Base-by-base conservation (phyloP, 2,888 invertebrate genomes). In the Gari tellinella region DNA sequence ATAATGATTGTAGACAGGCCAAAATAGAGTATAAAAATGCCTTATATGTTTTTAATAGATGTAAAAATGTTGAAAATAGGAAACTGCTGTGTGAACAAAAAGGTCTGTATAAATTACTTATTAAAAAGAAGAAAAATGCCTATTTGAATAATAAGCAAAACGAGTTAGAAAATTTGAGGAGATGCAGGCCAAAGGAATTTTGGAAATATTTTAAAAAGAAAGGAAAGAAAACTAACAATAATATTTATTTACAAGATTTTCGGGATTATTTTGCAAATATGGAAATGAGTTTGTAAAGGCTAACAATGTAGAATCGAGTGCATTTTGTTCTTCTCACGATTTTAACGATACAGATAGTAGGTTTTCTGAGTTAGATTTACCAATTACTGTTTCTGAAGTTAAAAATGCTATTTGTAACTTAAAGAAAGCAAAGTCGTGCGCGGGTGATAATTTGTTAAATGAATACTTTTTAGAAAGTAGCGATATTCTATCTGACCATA, bases 201-300 rank as follows among this genome's bases (percentile, higher is more conserved):
- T 57, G 57, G 57, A 57, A 57, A 25, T 19, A 25, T 8, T 57
- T 57, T 57, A 26, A 12, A 10, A 26, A 23, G 19, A 45, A 45
- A 31, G n/a, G n/a, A n/a, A 57, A 25, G 25, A 45, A 26, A 21
- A 17, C 15, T 4, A 19, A 31, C 14, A 12, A n/a, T 41, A 17
- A 55, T 23, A 38, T 5, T 57, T 14, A 41, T 5, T 21, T 45
- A 19, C 1, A 43, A 15, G 43, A 57, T 45, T 57, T 57, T 45
- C 26, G 26, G 1, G 14, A 14, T 10, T 45, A 45, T 57, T 57
- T 45, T 45, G 23, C 52, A 52, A 31, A 14, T 19, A 15, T 52
- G n/a, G 14, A 15, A 19, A 53, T 53, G 38, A 53, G 12, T 19
- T 38, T 14, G 38, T 14, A 19, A n/a, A 53, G 37, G 19, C n/a